Conservation (phyloP, 2,113 vertebrate genomes). For the Morone saxatilis region DNA sequence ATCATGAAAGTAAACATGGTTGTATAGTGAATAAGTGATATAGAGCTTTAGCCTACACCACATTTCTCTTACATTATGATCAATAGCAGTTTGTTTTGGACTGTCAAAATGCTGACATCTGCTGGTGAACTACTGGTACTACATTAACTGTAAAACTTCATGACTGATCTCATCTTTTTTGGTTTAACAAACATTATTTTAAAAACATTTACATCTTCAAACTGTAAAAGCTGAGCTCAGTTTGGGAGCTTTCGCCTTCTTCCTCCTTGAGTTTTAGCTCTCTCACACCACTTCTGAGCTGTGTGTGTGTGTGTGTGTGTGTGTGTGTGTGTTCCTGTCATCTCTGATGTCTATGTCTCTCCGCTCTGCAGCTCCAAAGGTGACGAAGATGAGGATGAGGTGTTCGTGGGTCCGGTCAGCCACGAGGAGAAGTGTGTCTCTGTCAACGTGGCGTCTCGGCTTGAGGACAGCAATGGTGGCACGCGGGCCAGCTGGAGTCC, state of each 20-base stretch:
- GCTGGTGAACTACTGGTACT: background rate
- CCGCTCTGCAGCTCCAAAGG: conserved; percentile 76
- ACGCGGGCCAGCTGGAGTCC: conserved; percentile 84
- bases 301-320: background rate
- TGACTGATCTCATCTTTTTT: background rate
- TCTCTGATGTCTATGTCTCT: background rate
- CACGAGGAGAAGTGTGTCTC: conserved; percentile 86
- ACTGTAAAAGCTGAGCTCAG: background rate
- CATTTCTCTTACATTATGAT: background rate
- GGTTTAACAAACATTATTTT: background rate
- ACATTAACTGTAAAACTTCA: background rate
- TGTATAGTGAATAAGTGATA: background rate
- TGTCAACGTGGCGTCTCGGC: conserved; percentile 54
- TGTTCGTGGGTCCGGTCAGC: conserved; percentile 87
- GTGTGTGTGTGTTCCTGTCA: background rate
- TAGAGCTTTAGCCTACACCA: background rate
- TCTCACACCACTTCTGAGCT: background rate
- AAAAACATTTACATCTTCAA: background rate
- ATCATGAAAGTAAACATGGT: too few species aligned
- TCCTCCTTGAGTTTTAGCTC: background rate
- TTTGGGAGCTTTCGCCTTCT: background rate
- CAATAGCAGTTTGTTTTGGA: background rate
- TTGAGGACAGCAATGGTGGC: background rate
- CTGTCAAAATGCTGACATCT: background rate
- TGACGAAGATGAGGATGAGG: conserved; percentile 89